Evolutionary conservation across 2,888 invertebrate species (phyloP).

Genomic region (Dolomedes plantarius): DNA sequence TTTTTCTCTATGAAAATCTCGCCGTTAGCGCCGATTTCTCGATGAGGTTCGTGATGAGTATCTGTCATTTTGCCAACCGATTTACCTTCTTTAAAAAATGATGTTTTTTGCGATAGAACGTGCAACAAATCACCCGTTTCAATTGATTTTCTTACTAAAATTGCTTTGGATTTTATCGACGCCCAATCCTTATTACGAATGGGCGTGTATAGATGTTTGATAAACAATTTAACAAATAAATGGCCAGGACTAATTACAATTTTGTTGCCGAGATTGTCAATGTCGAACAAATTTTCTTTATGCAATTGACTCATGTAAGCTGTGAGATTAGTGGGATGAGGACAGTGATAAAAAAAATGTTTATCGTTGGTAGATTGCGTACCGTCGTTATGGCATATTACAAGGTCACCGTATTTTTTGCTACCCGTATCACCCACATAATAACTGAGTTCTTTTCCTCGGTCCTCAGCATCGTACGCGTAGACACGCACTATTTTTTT

Average conservation of each 20-base stretch:
- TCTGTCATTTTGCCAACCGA: conserved; percentile 35
- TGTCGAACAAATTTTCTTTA: no score
- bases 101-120: conserved; percentile 38
- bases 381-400: conserved; percentile 20
- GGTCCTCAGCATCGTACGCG: conserved; percentile 32
- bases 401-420: conserved; percentile 13
- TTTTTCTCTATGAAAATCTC: conserved; percentile 39
- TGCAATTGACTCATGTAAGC: no score
- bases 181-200: no score
- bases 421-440: conserved; percentile 11
- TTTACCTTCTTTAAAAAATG: conserved; percentile 38
- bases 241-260: no score
- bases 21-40: conserved; percentile 37
- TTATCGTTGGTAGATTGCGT: no score
- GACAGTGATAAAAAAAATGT: no score
- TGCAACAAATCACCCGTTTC: conserved; percentile 30
- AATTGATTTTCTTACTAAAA: conserved; percentile 33
- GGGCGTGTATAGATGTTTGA: no score
- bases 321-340: no score
- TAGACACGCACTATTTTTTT: conserved; percentile 23
- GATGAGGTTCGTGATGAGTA: conserved; percentile 4
- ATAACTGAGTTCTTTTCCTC: conserved; percentile 27
- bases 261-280: no score
- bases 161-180: no score
- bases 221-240: no score